Conservation (phyloP, 1,140 invertebrate species). For the Aethina tumida region DNA sequence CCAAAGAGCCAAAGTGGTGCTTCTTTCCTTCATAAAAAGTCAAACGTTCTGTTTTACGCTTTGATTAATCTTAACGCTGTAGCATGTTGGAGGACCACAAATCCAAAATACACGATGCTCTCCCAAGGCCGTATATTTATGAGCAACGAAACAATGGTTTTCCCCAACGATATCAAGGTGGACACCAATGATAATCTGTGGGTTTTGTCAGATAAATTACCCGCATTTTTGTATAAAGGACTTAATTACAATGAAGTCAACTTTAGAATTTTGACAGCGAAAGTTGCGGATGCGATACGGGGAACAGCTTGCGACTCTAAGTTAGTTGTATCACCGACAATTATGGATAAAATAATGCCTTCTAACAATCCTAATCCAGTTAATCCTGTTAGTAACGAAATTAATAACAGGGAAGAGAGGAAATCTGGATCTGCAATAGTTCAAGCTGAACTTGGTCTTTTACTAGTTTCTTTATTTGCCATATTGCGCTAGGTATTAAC, state of each 20-base stretch:
- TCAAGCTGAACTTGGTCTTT: too few species aligned
- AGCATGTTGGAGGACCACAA: conserved; percentile 65
- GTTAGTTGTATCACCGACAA: conserved; percentile 19
- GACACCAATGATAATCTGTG: conserved; percentile 60
- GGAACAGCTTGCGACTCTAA: conserved; percentile 54
- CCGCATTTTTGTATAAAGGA: conserved; percentile 56
- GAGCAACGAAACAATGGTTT: conserved; percentile 61
- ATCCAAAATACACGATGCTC: conserved; percentile 49
- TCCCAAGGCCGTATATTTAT: conserved; percentile 59
- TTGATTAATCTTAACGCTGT: conserved; percentile 65
- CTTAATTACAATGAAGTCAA: conserved; percentile 57
- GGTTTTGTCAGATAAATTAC: conserved; percentile 62
- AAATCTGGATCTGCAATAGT: too few species aligned
- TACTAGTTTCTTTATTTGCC: too few species aligned
- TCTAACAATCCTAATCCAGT: too few species aligned
- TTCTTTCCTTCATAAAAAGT: conserved; percentile 58
- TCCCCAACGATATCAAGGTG: conserved; percentile 68
- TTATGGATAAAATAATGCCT: conserved; percentile 21
- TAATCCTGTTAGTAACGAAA: too few species aligned
- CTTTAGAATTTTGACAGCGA: conserved; percentile 58
- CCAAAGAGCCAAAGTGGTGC: conserved; percentile 62
- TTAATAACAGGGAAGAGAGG: too few species aligned
- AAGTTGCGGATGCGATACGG: conserved; percentile 53
- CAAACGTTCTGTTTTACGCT: conserved; percentile 65
- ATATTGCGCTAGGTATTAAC: too few species aligned